These are phyloP conservation scores for Netelia fuscicornis DNA, from an alignment of 2,888 invertebrate species.

Conservation along the genomic window DNA sequence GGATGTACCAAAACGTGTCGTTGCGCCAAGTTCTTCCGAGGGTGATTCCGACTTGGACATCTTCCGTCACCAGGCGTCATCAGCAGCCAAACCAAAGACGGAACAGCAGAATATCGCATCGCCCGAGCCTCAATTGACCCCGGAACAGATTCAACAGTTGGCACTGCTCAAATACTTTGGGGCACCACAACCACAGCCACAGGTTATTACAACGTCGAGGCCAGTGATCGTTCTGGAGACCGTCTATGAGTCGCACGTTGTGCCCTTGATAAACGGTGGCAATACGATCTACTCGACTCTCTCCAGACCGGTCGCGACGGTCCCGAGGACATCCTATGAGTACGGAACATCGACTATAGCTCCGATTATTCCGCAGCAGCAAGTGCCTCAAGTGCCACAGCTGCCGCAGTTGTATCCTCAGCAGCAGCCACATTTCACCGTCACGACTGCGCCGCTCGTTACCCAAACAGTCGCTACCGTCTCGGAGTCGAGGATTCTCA, in stretches of 20 bases:
- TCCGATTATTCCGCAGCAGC: conserved; percentile 78
- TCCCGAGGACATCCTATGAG: conserved; percentile 92
- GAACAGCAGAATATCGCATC: conserved; percentile 83
- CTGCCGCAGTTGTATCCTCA: conserved; percentile 85
- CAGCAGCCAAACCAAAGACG: conserved; percentile 85
- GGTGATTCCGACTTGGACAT: conserved; percentile 90
- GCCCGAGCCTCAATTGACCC: conserved; percentile 84
- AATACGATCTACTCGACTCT: conserved; percentile 92
- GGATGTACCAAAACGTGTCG: conserved; percentile 83
- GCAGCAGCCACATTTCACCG: conserved; percentile 89
- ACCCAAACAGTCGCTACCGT: conserved; percentile 92
- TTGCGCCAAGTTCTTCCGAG: conserved; percentile 85
- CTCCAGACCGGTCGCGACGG: conserved; percentile 91
- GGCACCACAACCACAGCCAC: conserved; percentile 87
- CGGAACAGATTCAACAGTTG: conserved; percentile 91
- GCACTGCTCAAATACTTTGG: conserved; percentile 90
- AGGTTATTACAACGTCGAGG: conserved; percentile 92
- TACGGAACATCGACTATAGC: conserved; percentile 91
- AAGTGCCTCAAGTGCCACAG: conserved; percentile 75
- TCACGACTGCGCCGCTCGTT: conserved; percentile 93
- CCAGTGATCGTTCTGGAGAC: conserved; percentile 92
- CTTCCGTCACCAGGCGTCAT: conserved; percentile 87
- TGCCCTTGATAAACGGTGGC: conserved; percentile 91
- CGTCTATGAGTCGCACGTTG: conserved; percentile 92
- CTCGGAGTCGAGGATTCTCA: conserved; percentile 93